Base-by-base conservation (phyloP, 2,888 invertebrate genomes). In the Eremobia ochroleuca region DNA sequence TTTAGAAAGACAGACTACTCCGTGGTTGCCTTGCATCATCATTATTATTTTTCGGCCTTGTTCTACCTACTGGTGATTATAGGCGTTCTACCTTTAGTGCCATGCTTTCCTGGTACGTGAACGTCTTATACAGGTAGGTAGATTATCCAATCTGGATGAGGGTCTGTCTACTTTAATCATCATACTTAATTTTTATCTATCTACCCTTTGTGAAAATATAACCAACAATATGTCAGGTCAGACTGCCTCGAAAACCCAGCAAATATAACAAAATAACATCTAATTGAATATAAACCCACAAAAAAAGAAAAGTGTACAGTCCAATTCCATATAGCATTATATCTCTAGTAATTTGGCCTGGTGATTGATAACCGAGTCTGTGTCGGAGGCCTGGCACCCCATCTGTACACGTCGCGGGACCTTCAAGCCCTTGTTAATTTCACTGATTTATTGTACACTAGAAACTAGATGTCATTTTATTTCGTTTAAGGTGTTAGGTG, bases 381-480 rank as follows among this genome's bases (percentile, higher is more conserved):
- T 40, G 85, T 61, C 70, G 59, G 87, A 70, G 66, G 43, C 70
- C 78, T 81, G 83, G 68, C 81, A 78, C 65, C 74, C 88, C 87
- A 87, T 87, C 89, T 87, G 89, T 89, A 75, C 86, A 82, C 83
- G 89, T 87, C 88, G 55, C 73, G 31, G 15, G 86, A 78, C 79
- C 76, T 87, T 59, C 74, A 84, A 84, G 81, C n/a, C 58, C 76
- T 70, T 77, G 81, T 77, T 89, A 83, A 89, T 89, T 89, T 87
- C 68, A 79, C 77, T 85, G 87, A 89, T 87, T 87, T 89, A 89
- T 88, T 79, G 86, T 88, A 78, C 49, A 76, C 81, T 69, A 89
- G 87, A 85, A 88, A 87, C 37, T 84, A 73, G 46, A 75, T 87
- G 87, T 87, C 85, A 72, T 87, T 74, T 74, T 83, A 71, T 83